Evolutionary conservation across 2,888 invertebrate genomes (phyloP).

Genomic region (Celastrina argiolus): DNA sequence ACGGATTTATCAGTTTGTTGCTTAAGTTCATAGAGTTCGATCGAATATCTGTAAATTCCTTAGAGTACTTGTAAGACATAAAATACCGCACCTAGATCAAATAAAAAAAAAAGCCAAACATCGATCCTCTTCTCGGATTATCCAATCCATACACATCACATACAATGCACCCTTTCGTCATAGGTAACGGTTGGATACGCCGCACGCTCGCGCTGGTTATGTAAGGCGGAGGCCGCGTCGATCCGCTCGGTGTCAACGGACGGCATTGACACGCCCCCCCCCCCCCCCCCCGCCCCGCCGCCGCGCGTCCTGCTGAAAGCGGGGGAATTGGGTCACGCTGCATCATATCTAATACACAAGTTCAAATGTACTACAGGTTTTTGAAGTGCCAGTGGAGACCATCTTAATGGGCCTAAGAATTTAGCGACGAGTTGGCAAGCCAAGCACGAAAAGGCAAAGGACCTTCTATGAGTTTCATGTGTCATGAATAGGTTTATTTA

Average conservation of each 20-base stretch:
- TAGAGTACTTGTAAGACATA: too few relatives aligned
- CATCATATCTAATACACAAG: constrained; percentile 49
- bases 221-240: constrained; percentile 75
- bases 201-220: constrained; percentile 72
- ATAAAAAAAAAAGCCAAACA: too few relatives aligned
- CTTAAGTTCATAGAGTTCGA: too few relatives aligned
- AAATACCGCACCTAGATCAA: too few relatives aligned
- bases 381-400: neutral
- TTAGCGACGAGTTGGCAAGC: neutral
- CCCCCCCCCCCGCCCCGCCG: constrained; percentile 47
- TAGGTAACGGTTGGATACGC: constrained; percentile 46
- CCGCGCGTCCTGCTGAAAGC: constrained; percentile 66
- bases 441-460: neutral
- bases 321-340: constrained; percentile 75
- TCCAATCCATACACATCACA: neutral
- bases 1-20: too few relatives aligned
- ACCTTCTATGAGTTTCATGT: too few relatives aligned
- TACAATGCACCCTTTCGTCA: constrained; percentile 20
- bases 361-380: constrained; percentile 14
- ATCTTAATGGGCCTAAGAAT: neutral
- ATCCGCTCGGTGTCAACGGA: constrained; percentile 75
- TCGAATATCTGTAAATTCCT: too few relatives aligned
- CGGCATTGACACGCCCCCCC: constrained; percentile 75
- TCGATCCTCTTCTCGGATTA: too few relatives aligned
- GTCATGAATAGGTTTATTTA: too few relatives aligned